Evolutionary conservation across 2,888 invertebrate genomes (phyloP), one percentile per base, ranked within the genome.

Genomic region (Formica aserva): DNA sequence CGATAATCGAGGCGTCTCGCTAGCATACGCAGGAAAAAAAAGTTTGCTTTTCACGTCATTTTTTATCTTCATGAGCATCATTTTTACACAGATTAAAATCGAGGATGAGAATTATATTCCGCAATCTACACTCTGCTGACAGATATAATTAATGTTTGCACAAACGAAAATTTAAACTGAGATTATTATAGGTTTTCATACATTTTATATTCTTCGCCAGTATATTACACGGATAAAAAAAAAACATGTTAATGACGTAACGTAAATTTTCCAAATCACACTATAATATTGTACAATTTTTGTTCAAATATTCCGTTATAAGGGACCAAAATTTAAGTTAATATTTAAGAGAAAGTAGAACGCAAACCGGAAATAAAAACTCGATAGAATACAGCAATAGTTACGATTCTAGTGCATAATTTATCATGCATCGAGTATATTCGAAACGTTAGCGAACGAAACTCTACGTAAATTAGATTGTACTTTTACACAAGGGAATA

Each of bases 401-500:
- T 18, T 26, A 35, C 15, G 29, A 71, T 29, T 72, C 57, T 78
- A 26, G 22, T 69, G 82, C 87, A 86, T 89, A 91, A 92, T 89
- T 92, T 87, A 92, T 66, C 83, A 84, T 83, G 74, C 87, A 90
- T 89, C 89, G 87, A 84, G 85, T 86, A 89, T 88, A 87, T 86
- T 75, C 65, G 78, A 84, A 88, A 87, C 85, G 78, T 81, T 45
- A 29, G 41, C 65, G 72, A 83, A 67, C 57, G 13, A 38, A 52
- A 60, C 38, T 55, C 65, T 80, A 85, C 88, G 86, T 90, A 91
- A 93, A 93, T 93, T 92, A 91, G 87, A 88, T 87, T 60, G 84
- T 89, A 92, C 92, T 92, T 90, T 88, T 86, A 81, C 87, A 66
- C 81, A 82, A 9, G 82, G 85, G 87, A 90, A 78, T 87, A 90